Evolutionary conservation across 1,140 invertebrate genomes (phyloP).

Genomic region (Dendroctonus valens): DNA sequence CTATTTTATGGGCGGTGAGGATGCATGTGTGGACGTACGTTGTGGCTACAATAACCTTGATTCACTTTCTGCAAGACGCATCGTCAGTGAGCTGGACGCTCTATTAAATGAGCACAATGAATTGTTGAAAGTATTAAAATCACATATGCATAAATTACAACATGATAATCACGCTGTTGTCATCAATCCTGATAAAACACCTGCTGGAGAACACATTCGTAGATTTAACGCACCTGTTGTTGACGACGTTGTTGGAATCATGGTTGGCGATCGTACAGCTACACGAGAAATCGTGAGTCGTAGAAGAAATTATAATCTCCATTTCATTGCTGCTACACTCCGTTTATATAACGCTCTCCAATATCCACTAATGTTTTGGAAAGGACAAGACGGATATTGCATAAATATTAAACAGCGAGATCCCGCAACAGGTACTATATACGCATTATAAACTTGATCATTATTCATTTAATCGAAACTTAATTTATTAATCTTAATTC

Average conservation of each 20-base stretch:
- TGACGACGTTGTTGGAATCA: conserved; percentile 51
- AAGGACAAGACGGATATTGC: conserved; percentile 54
- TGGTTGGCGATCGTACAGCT: conserved; percentile 50
- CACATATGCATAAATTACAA: background rate
- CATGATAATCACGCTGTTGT: conserved; percentile 5
- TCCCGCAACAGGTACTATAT: no score
- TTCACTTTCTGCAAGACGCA: background rate
- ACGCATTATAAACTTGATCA: no score
- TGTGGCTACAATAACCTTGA: background rate
- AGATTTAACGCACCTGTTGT: conserved; percentile 51
- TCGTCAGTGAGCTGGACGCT: background rate
- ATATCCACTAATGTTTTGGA: conserved; percentile 54
- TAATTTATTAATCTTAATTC: no score
- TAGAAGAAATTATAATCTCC: conserved; percentile 42
- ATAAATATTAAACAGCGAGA: conserved; percentile 49
- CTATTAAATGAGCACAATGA: background rate
- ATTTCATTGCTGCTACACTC: conserved; percentile 50
- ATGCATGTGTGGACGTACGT: background rate
- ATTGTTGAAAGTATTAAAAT: background rate
- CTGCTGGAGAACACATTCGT: conserved; percentile 48
- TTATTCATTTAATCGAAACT: no score
- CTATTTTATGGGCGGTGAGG: background rate
- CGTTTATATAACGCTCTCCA: conserved; percentile 53
- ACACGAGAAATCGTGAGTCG: conserved; percentile 51
- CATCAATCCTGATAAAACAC: conserved; percentile 9